These are phyloP conservation scores for Brachylomia viminalis DNA, from an alignment of 2,888 invertebrate genomes.

Conservation along the genomic window DNA sequence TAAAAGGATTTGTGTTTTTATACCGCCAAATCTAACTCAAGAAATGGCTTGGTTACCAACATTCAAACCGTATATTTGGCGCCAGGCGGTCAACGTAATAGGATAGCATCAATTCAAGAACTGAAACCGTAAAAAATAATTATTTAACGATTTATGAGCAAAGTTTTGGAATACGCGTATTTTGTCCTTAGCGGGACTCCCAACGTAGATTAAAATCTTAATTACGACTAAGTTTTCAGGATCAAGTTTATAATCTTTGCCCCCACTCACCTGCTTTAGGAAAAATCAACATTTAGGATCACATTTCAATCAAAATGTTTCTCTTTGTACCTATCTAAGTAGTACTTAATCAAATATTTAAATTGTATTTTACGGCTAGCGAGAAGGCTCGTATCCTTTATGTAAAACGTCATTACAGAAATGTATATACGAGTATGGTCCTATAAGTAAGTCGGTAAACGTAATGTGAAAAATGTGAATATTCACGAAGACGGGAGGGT, in stretches of 20 bases:
- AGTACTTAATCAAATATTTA: conserved; percentile 39
- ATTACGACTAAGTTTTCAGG: conserved; percentile 84
- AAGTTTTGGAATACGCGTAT: conserved; percentile 83
- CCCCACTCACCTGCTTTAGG: conserved; percentile 73
- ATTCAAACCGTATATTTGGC: conserved; percentile 40
- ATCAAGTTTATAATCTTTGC: conserved; percentile 84
- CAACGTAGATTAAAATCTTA: conserved; percentile 86
- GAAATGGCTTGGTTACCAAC: conserved; percentile 25
- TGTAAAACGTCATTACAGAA: conserved; percentile 46
- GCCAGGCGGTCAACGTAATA: conserved; percentile 48
- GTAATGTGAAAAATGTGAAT: conserved; percentile 65
- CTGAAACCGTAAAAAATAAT: conserved; percentile 77
- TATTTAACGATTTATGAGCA: conserved; percentile 83
- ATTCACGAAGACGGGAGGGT: conserved; percentile 62
- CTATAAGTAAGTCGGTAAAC: conserved; percentile 55
- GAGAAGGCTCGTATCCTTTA: conserved; percentile 31
- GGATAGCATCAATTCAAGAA: conserved; percentile 61
- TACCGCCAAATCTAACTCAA: conserved; percentile 5
- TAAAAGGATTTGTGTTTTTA: conserved; percentile 5
- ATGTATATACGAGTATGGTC: conserved; percentile 53
- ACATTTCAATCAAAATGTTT: conserved; percentile 58
- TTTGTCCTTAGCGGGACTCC: conserved; percentile 77
- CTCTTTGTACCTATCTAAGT: conserved; percentile 13
- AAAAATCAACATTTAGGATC: conserved; percentile 70
- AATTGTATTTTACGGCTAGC: conserved; percentile 27